Conservation (phyloP, 2,797 vertebrate species). For the Pipistrellus kuhlii region DNA sequence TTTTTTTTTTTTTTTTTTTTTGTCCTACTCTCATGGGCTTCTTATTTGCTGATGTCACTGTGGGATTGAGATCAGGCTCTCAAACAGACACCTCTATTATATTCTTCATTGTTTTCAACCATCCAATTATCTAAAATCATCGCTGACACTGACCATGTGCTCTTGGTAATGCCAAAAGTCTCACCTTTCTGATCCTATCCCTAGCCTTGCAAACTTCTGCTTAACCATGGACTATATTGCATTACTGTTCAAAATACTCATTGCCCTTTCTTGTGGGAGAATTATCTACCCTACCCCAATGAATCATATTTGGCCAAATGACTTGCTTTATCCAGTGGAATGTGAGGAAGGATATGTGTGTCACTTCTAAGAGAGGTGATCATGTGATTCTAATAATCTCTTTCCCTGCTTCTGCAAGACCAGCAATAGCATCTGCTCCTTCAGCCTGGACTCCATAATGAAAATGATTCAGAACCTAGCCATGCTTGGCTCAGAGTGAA, state of each 20-base stretch:
- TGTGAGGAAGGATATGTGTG: not conserved
- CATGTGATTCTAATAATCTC: not conserved
- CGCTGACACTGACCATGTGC: not conserved
- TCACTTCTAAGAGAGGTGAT: not conserved
- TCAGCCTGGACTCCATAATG: not conserved
- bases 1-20: not conserved
- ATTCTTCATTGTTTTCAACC: slow-evolving; percentile 1
- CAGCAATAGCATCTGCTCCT: not conserved
- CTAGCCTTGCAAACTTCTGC: not conserved
- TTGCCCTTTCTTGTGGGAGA: not conserved
- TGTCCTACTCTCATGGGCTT: not conserved
- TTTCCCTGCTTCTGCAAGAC: not conserved
- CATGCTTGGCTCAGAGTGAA: not conserved
- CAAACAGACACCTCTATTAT: not conserved
- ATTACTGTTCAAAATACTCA: slow-evolving; percentile 43
- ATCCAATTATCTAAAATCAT: not conserved
- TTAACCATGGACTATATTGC: not conserved
- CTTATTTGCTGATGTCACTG: not conserved
- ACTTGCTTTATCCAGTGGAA: not conserved
- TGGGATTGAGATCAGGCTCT: not conserved
- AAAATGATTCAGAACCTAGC: not conserved
- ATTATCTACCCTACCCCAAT: not conserved
- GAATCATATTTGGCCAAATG: not conserved
- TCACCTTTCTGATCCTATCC: not conserved
- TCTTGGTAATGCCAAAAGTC: not conserved